Percentiles rank a stretch among this genome's conserved stretches.
Evolutionary conservation across 2,888 invertebrate species (phyloP).

Genomic region (Cybosia mesomella): DNA sequence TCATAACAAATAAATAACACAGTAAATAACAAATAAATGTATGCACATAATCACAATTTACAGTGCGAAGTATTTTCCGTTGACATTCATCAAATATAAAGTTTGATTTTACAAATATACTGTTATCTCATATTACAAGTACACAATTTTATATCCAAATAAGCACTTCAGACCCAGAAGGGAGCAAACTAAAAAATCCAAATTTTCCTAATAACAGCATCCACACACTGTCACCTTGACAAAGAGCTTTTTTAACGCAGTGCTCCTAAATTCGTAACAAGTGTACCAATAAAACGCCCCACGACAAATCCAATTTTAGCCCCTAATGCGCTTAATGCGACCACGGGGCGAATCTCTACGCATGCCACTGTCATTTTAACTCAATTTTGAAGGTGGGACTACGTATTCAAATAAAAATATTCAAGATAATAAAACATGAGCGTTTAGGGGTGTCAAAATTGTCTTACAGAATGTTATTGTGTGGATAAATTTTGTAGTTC

Average conservation of each 20-base stretch:
- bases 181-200: constrained; percentile 33
- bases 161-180: constrained; percentile 13
- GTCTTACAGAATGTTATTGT: constrained; percentile 68
- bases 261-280: constrained; percentile 81
- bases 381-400: constrained; percentile 79
- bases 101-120: neutral
- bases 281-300: constrained; percentile 85
- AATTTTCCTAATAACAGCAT: constrained; percentile 42
- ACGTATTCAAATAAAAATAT: constrained; percentile 80
- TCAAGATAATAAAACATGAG: constrained; percentile 78
- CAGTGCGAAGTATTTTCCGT: neutral
- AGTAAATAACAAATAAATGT: too few species aligned
- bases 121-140: neutral
- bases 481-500: constrained; percentile 70
- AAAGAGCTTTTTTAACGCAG: constrained; percentile 72
- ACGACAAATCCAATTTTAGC: constrained; percentile 84
- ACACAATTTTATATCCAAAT: constrained; percentile 15
- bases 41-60: too few species aligned
- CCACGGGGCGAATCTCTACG: constrained; percentile 86
- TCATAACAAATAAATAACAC: too few species aligned
- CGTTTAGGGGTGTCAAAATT: constrained; percentile 80
- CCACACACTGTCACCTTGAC: constrained; percentile 56
- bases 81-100: neutral
- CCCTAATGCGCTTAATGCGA: constrained; percentile 85
- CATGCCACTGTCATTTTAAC: constrained; percentile 86